Conservation (phyloP, 2,888 invertebrate genomes). For the Artemia sp. region DNA sequence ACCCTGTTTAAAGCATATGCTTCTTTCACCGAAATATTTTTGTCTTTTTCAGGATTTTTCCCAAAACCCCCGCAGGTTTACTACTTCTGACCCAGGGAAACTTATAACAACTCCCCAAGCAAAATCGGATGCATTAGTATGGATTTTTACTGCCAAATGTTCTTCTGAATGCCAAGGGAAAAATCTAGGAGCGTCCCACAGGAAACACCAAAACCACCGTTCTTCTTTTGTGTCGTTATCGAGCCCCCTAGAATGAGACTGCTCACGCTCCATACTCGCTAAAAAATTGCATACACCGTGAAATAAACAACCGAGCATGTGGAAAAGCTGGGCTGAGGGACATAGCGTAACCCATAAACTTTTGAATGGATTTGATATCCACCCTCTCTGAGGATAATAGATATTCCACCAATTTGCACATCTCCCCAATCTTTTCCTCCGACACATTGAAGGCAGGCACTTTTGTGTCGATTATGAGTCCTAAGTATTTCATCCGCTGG, state of each 20-base stretch:
- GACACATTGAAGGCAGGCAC: not conserved
- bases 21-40: not conserved
- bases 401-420: not conserved
- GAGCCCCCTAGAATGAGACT: not conserved
- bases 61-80: not conserved
- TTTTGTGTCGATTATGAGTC: not conserved
- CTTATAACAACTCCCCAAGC: not conserved
- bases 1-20: too few relatives aligned
- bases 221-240: not conserved
- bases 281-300: not conserved
- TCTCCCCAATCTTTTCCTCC: not conserved
- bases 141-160: not conserved
- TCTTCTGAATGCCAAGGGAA: not conserved
- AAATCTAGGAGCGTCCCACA: not conserved
- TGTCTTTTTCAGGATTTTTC: not conserved
- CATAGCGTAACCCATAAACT: not conserved
- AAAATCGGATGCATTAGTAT: not conserved
- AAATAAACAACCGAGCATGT: conserved; percentile 1
- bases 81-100: not conserved
- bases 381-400: not conserved
- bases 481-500: not conserved
- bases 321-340: not conserved
- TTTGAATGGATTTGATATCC: not conserved
- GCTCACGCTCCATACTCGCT: not conserved
- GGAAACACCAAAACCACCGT: not conserved